phyloP scores from a whole-genome alignment of 2,797 vertebrate genomes.

The Sardinella longiceps region DNA sequence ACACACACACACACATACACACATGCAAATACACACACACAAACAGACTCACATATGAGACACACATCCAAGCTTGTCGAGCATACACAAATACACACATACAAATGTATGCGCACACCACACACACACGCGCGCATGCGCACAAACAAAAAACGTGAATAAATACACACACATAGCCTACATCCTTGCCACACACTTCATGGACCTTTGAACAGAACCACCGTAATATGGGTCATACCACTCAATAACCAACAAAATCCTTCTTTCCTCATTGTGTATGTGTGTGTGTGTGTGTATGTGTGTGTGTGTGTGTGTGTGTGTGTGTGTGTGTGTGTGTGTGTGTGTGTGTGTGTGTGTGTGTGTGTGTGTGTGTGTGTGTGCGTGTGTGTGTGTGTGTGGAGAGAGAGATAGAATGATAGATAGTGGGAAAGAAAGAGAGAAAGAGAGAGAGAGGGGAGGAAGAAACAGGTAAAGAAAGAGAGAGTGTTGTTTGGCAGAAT shows the following conservation, averaged over 20 bases:
- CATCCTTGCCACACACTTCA: neutral
- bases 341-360: slow-evolving; percentile 17
- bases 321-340: neutral
- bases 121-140: neutral
- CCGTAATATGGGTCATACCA: neutral
- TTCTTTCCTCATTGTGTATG: neutral
- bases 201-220: neutral
- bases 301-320: slow-evolving; percentile 8
- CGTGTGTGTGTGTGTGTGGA: neutral
- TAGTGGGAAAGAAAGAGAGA: too few relatives aligned
- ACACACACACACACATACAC: neutral
- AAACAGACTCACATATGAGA: neutral
- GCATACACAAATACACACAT: neutral
- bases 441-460: neutral
- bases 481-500: slow-evolving; percentile 40
- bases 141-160: neutral
- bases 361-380: neutral
- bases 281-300: neutral
- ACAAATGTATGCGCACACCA: neutral
- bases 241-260: slow-evolving; percentile 4
- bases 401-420: neutral
- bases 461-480: neutral
- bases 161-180: neutral
- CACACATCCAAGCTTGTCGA: neutral
- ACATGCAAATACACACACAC: neutral